Base-by-base conservation (phyloP, 2,113 vertebrate species). In the Promerops cafer region DNA sequence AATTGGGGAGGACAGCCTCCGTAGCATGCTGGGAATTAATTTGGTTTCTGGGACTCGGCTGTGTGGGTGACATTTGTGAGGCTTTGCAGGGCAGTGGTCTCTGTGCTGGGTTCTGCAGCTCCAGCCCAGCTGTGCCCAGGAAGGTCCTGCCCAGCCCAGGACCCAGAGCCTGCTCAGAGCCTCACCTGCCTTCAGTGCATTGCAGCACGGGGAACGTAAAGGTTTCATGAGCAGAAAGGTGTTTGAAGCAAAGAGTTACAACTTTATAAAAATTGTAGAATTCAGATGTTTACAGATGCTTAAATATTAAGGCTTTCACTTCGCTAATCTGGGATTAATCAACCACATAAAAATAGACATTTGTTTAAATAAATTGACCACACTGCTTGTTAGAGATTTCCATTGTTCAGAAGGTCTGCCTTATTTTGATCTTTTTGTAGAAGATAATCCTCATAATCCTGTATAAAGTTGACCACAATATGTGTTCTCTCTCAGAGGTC, bases 361-460 rank as follows among this genome's bases (percentile, higher is more conserved):
- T 93, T 91, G 54, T 89, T 96, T 50, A 91, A 82, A 60, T 61
- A 71, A 91, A 95, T 69, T 79, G 40, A 72, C 49, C 45, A 83
- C 74, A 39, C 42, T 79, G 65, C 49, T 88, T 83, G 52, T 83
- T 74, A 82, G 72, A 94, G 4, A 79, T 86, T 96, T 85, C 49
- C 61, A 87, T n/a, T 95, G 59, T 81, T 82, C 63, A 53, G 47
- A 61, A 75, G 31, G 47, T 81, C 63, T 79, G 60, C 50, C 65
- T 87, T 83, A 84, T 94, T 97, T 93, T 93, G 53, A 78, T 89
- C 44, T 74, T 64, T 92, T 93, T 96, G 87, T 59, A 89, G 68
- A 88, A 89, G 37, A 75, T 85, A 91, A 96, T 91, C 78, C 47
- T 60, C 52, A 61, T 86, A 93, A 96, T 93, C 86, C 69, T 68